These are phyloP conservation scores for Plagiodera versicolora DNA, from an alignment of 2,888 invertebrate genomes.

Conservation along the genomic window DNA sequence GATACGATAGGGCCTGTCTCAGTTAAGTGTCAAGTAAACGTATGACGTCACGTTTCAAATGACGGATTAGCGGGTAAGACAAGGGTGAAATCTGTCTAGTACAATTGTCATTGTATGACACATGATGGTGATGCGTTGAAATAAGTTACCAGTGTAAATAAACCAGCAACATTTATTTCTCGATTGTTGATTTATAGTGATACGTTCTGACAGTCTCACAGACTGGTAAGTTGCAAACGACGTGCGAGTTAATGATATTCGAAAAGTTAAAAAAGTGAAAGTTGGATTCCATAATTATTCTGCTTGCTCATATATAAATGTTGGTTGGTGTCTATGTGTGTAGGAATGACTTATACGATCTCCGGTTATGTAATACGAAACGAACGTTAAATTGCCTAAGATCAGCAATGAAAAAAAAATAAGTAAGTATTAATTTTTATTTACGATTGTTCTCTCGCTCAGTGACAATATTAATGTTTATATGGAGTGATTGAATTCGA, in stretches of 20 bases:
- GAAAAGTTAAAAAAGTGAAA: conserved; percentile 33
- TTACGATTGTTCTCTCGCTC: neutral
- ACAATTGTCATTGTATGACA: no score
- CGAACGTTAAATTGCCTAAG: neutral
- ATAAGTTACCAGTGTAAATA: no score
- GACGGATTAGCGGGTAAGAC: no score
- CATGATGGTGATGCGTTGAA: no score
- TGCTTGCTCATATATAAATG: conserved; percentile 14
- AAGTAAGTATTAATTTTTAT: neutral
- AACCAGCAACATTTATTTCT: neutral
- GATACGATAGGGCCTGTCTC: no score
- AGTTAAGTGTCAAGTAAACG: no score
- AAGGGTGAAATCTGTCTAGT: no score
- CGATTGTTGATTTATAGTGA: conserved; percentile 11
- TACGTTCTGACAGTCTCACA: conserved; percentile 13
- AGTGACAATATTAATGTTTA: no score
- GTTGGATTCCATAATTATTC: conserved; percentile 23
- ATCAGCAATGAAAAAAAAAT: neutral
- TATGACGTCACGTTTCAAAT: no score
- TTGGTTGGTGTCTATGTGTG: conserved; percentile 7
- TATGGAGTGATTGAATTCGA: no score
- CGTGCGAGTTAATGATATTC: no score
- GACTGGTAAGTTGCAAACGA: conserved; percentile 21
- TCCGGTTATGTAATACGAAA: neutral
- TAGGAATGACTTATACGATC: neutral